Conservation (phyloP, 2,797 vertebrate genomes). For the Crypturellus tataupa region DNA sequence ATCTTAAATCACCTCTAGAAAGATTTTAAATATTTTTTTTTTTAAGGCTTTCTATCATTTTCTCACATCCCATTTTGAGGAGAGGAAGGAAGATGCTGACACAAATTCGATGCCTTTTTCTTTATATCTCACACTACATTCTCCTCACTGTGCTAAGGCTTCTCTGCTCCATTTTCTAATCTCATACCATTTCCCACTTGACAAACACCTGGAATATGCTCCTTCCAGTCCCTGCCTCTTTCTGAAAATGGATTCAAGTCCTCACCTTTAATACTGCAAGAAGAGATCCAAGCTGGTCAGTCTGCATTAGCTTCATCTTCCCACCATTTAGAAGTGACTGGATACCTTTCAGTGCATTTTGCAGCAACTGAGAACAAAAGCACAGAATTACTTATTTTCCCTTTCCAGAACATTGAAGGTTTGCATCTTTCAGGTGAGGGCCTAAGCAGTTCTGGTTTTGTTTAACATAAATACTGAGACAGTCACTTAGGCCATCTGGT, state of each 20-base stretch:
- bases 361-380: constrained; percentile 85
- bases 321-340: constrained; percentile 92
- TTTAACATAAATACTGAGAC: neutral
- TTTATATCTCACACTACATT: neutral
- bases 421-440: neutral
- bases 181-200: neutral
- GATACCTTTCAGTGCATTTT: constrained; percentile 92
- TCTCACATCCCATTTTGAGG: neutral
- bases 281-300: constrained; percentile 90
- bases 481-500: neutral
- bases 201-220: neutral
- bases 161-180: neutral
- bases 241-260: neutral
- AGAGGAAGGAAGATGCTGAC: neutral
- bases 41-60: neutral
- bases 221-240: neutral
- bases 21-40: neutral
- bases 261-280: constrained; percentile 93
- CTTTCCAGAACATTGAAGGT: neutral
- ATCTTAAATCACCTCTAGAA: neutral
- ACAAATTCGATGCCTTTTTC: neutral
- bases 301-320: constrained; percentile 89
- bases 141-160: fast-evolving
- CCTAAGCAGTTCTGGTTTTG: neutral
- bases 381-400: neutral